Evolutionary conservation across 1,140 invertebrate genomes (phyloP).

Genomic region (Diabrotica virgifera): DNA sequence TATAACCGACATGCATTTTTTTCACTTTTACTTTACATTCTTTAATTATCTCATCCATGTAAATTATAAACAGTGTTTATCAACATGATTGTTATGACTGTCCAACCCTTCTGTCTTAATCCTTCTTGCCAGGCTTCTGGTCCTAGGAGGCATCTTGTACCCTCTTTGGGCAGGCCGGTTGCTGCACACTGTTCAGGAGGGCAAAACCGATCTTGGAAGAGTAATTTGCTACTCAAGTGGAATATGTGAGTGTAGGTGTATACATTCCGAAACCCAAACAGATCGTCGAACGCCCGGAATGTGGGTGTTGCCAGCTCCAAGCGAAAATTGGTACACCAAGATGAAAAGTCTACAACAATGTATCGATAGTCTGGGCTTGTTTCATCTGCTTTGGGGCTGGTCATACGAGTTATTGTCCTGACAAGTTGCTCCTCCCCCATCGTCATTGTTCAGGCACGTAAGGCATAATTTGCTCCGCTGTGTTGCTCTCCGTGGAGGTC

Average conservation of each 20-base stretch:
- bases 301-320: not conserved
- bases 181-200: conserved; percentile 1
- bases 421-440: too few relatives aligned
- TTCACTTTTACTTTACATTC: too few relatives aligned
- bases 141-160: not conserved
- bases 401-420: too few relatives aligned
- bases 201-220: not conserved
- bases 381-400: too few relatives aligned
- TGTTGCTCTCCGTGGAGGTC: not conserved
- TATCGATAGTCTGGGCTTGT: too few relatives aligned
- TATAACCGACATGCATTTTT: too few relatives aligned
- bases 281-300: not conserved
- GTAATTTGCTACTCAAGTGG: not conserved
- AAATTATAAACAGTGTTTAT: too few relatives aligned
- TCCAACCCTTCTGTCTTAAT: conserved; percentile 11
- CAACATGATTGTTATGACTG: not conserved
- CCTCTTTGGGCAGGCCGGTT: not conserved
- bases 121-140: conserved; percentile 14
- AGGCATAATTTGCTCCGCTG: not conserved
- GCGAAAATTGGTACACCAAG: too few relatives aligned
- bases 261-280: not conserved
- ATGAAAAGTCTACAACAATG: too few relatives aligned
- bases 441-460: not conserved
- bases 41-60: too few relatives aligned
- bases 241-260: conserved; percentile 1